Percentiles rank a stretch among this genome's conserved stretches.
These are phyloP conservation scores for Morbakka virulenta DNA, from an alignment of 30 jellyfish, hydroid and myxozoan genomes.

Conservation along the genomic window DNA sequence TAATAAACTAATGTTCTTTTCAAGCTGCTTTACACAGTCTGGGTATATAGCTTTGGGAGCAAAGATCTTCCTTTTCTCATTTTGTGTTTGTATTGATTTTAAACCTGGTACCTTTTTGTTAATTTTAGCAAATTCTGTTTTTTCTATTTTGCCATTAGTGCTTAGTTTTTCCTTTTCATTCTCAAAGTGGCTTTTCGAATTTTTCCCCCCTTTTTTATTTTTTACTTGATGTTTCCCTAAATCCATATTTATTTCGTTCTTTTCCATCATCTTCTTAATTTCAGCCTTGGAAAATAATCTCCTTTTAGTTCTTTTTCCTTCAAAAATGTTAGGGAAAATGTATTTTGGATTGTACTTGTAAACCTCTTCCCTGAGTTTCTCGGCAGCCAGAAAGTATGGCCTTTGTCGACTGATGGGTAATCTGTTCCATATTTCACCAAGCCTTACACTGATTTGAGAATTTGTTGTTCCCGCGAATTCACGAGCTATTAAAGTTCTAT, in stretches of 20 bases:
- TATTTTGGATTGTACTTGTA: constrained; percentile 60
- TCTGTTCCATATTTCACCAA: constrained; percentile 79
- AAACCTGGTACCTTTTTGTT: constrained; percentile 1
- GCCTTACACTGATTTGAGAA: constrained; percentile 70
- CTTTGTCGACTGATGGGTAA: constrained; percentile 56
- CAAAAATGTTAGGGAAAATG: constrained; percentile 51
- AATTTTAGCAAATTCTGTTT: neutral
- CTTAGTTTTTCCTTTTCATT: no score
- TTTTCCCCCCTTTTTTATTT: no score
- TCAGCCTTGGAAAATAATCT: neutral
- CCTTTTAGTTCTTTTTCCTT: constrained; percentile 6
- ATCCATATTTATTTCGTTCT: neutral
- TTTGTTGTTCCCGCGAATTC: constrained; percentile 74
- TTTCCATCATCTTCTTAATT: neutral
- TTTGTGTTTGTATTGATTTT: neutral
- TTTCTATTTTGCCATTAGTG: no score
- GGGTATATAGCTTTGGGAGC: constrained; percentile 66
- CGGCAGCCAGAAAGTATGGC: constrained; percentile 70
- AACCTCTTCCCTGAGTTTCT: constrained; percentile 38
- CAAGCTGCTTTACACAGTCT: neutral
- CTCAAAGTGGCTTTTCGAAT: neutral
- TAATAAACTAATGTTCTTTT: neutral
- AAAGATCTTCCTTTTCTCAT: constrained; percentile 15
- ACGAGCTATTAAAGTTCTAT: constrained; percentile 65
- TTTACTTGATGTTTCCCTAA: neutral